phyloP scores from a whole-genome alignment of 2,113 vertebrate genomes.

The Tinamus guttatus region DNA sequence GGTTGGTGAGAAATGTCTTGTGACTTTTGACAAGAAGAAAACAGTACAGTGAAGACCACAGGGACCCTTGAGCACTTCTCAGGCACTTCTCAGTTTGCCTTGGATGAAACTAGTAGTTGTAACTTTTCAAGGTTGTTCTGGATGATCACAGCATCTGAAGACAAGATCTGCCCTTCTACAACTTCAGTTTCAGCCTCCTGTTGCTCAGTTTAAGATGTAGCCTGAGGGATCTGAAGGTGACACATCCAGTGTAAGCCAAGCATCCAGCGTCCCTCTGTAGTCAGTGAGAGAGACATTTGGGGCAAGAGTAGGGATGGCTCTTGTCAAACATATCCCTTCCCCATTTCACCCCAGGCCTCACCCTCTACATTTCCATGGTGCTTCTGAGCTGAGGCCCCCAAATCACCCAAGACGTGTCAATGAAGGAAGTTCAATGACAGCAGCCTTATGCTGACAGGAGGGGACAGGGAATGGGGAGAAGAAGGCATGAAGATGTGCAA shows the following conservation, averaged over 20 bases:
- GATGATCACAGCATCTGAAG: not conserved
- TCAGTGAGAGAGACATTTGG: not conserved
- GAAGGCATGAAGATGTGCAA: not conserved
- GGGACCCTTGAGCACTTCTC: not conserved
- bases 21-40: not conserved
- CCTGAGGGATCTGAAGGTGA: not conserved
- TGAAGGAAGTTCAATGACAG: not conserved
- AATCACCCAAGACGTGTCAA: not conserved
- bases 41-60: not conserved
- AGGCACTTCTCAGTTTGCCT: not conserved
- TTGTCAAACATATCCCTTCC: not conserved
- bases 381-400: not conserved
- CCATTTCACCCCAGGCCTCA: accelerated
- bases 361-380: not conserved
- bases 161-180: not conserved
- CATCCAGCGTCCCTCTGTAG: not conserved
- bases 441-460: not conserved
- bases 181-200: not conserved
- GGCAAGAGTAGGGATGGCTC: not conserved
- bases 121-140: not conserved
- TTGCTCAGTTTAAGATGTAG: not conserved
- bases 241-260: not conserved
- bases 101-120: not conserved
- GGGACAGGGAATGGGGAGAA: not conserved
- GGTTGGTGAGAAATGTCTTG: not conserved